Evolutionary conservation across 2,113 vertebrate species (phyloP).

Genomic region (Brienomyrus longianalis): DNA sequence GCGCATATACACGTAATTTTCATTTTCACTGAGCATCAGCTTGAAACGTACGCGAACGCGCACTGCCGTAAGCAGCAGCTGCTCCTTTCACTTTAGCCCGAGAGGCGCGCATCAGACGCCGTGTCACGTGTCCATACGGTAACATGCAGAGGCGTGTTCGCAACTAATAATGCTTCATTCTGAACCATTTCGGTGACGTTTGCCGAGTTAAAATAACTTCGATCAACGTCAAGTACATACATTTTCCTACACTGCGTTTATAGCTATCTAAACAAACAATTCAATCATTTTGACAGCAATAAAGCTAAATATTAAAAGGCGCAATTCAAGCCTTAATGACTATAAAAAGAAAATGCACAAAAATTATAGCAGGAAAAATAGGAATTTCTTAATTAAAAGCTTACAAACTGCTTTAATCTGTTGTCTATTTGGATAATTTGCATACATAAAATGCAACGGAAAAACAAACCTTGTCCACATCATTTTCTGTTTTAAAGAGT

Average conservation of each 20-base stretch:
- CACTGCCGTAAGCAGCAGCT: not conserved
- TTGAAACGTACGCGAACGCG: not conserved
- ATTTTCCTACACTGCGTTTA: not conserved
- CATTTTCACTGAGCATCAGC: constrained; percentile 1
- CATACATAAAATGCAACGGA: not conserved
- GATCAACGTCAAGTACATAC: not conserved
- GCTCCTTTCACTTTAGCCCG: not conserved
- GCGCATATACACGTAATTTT: not conserved
- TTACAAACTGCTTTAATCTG: not conserved
- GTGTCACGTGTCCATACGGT: not conserved
- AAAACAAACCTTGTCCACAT: not conserved
- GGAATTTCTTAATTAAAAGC: not conserved
- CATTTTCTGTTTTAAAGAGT: not conserved
- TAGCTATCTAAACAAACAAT: not conserved
- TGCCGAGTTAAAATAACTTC: not conserved
- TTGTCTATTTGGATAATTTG: not conserved
- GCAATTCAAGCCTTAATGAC: not conserved
- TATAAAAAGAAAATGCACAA: not conserved
- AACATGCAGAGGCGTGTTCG: not conserved
- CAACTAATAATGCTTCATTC: not conserved
- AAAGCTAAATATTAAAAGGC: not conserved
- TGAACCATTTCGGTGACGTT: not conserved
- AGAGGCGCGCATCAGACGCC: not conserved
- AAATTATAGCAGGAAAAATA: not conserved
- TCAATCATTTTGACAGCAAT: not conserved